Evolutionary conservation across 2,113 vertebrate genomes (phyloP).

Genomic region (Ammodytes marinus): DNA sequence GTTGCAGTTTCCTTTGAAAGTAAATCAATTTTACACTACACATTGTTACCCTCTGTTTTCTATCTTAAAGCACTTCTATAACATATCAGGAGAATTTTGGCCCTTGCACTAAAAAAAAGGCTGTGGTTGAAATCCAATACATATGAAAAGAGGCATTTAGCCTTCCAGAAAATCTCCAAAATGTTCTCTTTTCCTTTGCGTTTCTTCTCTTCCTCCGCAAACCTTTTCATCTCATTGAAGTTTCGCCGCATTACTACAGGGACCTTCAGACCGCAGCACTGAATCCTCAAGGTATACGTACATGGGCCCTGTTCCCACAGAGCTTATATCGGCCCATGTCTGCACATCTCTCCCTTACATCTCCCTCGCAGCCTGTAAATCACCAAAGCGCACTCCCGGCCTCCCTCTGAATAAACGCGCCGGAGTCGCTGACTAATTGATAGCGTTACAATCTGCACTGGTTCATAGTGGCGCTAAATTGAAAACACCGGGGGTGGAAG

Average conservation of each 20-base stretch:
- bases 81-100: conserved; percentile 28
- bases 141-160: conserved; percentile 61
- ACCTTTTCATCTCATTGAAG: conserved; percentile 70
- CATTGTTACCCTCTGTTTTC: conserved; percentile 39
- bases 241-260: conserved; percentile 67
- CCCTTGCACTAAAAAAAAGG: conserved; percentile 21
- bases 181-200: conserved; percentile 56
- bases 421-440: conserved; percentile 83
- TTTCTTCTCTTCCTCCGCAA: conserved; percentile 57
- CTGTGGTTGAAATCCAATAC: conserved; percentile 64
- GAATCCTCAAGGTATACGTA: conserved; percentile 62
- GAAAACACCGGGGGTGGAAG: conserved; percentile 79
- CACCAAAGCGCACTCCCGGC: conserved; percentile 63
- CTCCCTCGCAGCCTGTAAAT: conserved; percentile 81
- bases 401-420: conserved; percentile 74
- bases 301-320: conserved; percentile 69
- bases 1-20: conserved; percentile 16
- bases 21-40: not conserved
- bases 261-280: conserved; percentile 66
- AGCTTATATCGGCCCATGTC: conserved; percentile 62
- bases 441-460: conserved; percentile 77
- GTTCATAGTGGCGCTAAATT: conserved; percentile 76
- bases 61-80: conserved; percentile 44
- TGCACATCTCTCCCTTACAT: conserved; percentile 75
- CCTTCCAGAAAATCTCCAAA: conserved; percentile 58